Evolutionary conservation across 37 sponge, comb jelly and placozoan genomes (phyloP), one percentile per base, ranked within the genome.

Genomic region (Ephydatia muelleri): DNA sequence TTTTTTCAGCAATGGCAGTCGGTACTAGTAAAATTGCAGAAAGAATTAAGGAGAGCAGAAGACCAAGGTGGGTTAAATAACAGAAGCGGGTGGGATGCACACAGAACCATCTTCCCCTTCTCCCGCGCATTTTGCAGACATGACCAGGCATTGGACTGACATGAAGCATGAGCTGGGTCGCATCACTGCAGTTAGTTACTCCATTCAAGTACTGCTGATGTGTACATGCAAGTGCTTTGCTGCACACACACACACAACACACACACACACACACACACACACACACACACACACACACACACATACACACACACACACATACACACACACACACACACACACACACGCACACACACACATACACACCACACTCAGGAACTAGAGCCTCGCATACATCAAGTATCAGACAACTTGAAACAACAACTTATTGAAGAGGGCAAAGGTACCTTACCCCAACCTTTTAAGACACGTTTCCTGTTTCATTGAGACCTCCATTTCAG

Each of bases 101-200:
- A 57, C 57, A 57, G 57, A 57, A 57, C 9, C 73, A 1, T 1
- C 57, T 14, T 14, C 57, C 57, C 1, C 57, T 14, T 57, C 16
- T 21, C 57, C 9, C 1, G 16, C 16, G 12, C 57, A 13, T 19
- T 1, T 8, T 67, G n/a, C 80, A 91, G 92, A 26, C 84, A 91
- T 39, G 67, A 85, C 19, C 22, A 75, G 49, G 68, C 76, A 0
- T 65, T 79, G 33, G 64, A 70, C n/a, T 19, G 78, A 88, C 49
- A 85, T 92, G 85, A 82, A 92, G 82, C 67, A 80, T 5, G 90
- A 92, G 38, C 78, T 92, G 47, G 70, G 72, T 5, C 8, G 23
- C 3, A 70, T 91, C n/a, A 80, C 81, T 68, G 22, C 30, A 12
- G 92, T 91, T 35, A 91, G 85, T 74, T 19, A 14, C 16, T 19